Base-by-base conservation (phyloP, 2,888 invertebrate genomes). In the Rhingia rostrata region DNA sequence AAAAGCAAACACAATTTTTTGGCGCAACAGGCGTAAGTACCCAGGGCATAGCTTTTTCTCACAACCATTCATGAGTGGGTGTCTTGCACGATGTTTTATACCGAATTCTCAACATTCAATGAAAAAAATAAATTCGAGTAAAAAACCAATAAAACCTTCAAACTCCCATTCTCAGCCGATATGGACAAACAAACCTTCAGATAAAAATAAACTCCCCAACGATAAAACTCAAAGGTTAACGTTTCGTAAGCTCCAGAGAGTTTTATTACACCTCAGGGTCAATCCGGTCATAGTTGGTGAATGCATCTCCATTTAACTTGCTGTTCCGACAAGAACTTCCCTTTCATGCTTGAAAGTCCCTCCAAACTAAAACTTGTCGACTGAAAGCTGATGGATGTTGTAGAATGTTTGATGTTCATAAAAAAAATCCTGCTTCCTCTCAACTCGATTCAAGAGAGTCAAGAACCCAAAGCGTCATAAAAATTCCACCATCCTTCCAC, bases 251-350 rank as follows among this genome's bases (percentile, higher is more conserved):
- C 47, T 12, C 30, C 47, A 12, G 45, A 47, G 45, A 58, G 49
- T 61, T 72, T 72, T 61, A 72, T 51, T 61, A 43, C 72, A 61
- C 61, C 60, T 61, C 61, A 61, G 60, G 70, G 70, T 61, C 70
- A 61, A 43, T 72, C 60, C 51, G 12, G 51, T 51, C 64, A 53
- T 66, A 33, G 53, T 33, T 43, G 43, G 30, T 39, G 6, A 33
- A 32, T 22, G 7, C 35, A 35, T 30, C 37, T 39, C 35, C 7
- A 37, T 30, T 41, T n/a, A 3, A 43, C 35, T n/a, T 14, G 35
- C 37, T 22, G 22, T 2, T 22, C 14, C 9, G 37, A 5, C 37
- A 2, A 7, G 10, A 39, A 41, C 41, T 32, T 12, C 45, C 9
- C 22, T 37, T 49, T 30, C 37, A 47, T 49, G 41, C 33, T 30